Base-by-base conservation (phyloP, 1,140 invertebrate genomes). In the Bombus confusus region DNA sequence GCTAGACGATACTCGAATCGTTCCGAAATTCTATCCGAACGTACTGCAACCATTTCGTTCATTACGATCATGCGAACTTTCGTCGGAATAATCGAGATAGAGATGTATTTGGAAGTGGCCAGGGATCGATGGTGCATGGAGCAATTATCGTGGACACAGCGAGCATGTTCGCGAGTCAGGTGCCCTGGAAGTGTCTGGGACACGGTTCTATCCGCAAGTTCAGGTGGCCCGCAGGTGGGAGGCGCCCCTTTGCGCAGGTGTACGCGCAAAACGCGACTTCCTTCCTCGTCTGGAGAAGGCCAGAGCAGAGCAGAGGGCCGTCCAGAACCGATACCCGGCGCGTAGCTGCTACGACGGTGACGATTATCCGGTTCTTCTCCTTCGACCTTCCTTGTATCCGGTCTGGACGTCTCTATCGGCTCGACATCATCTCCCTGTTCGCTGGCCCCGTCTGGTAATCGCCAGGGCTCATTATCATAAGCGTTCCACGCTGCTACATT, bases 221-320 rank as follows among this genome's bases (percentile, higher is more conserved):
- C 92, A 93, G 93, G 91, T 93, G 93, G 59, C 88, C 72, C 85
- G 92, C 93, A 94, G 93, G 90, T 93, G 93, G 90, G 91, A 92
- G 92, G 89, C 82, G 83, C 86, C 83, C 86, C 76, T 82, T 59
- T 47, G 85, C 78, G 92, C 93, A 93, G 93, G 92, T 94, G 93
- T 90, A 90, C 89, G 34, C 22, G 77, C 86, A 64, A 91, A 88
- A 91, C 91, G 84, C 91, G 84, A 92, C 91, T 92, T 93, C 91
- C 92, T 91, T 80, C 73, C 86, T 85, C 69, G 84, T 71, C 69
- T 34, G 37, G 79, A 43, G 66, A 73, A 72, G 59, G 43, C 22
- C 52, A 15, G 77, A 34, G 37, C 10, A 15, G 62, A 34, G 37
- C 4, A 47, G 69, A 72, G 69, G 6, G 75, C 28, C 22, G 74